A percentile compares a stretch with the other conserved stretches of the same genome.
These are phyloP conservation scores for Prunella himalayana DNA, from an alignment of 2,113 vertebrate species.

Conservation along the genomic window DNA sequence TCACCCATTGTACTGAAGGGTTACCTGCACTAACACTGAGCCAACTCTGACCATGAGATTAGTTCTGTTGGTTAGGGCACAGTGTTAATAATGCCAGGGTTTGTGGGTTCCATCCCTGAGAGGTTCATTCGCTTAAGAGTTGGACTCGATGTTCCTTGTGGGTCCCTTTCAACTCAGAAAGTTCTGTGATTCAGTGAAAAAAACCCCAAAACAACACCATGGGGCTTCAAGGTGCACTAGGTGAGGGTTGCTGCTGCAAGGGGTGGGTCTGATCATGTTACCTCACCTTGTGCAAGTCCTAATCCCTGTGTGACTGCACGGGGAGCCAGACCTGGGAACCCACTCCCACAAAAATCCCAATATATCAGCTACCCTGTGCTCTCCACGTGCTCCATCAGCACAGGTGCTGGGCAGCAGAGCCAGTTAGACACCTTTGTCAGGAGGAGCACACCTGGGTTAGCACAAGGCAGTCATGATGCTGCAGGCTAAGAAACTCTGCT, in stretches of 20 bases:
- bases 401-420: neutral
- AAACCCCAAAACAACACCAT: fast-evolving
- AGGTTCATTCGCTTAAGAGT: fast-evolving
- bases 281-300: neutral
- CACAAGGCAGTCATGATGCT: neutral
- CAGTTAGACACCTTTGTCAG: neutral
- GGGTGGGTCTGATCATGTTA: neutral
- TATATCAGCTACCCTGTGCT: neutral
- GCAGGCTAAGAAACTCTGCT: neutral
- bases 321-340: neutral
- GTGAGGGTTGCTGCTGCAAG: neutral
- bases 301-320: neutral
- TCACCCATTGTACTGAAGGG: neutral
- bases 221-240: neutral
- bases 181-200: neutral
- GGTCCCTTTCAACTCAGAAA: neutral
- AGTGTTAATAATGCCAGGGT: too few species aligned
- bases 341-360: neutral
- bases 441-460: neutral
- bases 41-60: neutral
- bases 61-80: neutral
- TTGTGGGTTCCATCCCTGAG: neutral
- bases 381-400: neutral
- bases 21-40: neutral
- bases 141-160: fast-evolving